Percentiles rank a stretch among this genome's conserved stretches.
Evolutionary conservation across 2,113 vertebrate genomes (phyloP).

Genomic region (Lampris incognitus): DNA sequence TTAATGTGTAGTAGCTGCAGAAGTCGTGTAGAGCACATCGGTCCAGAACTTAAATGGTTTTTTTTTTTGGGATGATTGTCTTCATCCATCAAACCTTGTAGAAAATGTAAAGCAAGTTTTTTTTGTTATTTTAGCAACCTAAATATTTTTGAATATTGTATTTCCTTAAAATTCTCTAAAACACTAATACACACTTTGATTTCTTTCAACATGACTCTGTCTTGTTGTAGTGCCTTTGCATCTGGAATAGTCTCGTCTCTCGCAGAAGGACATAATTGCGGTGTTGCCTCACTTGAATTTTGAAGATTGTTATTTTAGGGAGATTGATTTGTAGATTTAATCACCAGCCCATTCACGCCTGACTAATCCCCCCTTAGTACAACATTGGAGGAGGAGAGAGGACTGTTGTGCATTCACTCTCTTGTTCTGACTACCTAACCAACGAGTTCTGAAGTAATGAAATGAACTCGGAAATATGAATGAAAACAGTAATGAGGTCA

Average conservation of each 20-base stretch:
- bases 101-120: background rate
- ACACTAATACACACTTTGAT: background rate
- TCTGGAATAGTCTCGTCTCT: background rate
- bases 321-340: constrained; percentile 8
- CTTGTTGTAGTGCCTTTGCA: background rate
- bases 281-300: background rate
- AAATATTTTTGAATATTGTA: constrained; percentile 11
- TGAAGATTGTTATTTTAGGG: constrained; percentile 10
- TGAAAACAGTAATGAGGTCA: background rate
- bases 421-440: background rate
- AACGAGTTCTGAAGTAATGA: constrained; percentile 17
- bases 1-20: constrained; percentile 4
- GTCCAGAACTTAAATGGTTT: background rate
- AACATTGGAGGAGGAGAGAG: background rate
- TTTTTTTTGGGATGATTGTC: background rate
- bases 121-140: constrained; percentile 1
- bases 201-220: background rate
- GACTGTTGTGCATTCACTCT: background rate
- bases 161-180: background rate
- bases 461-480: background rate
- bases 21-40: background rate
- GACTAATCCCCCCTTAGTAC: background rate
- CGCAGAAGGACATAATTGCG: background rate
- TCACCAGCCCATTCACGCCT: background rate
- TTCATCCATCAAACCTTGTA: background rate